Evolutionary conservation across 2,113 vertebrate species (phyloP), one percentile per base, ranked within the genome.

Genomic region (Ciconia boyciana): DNA sequence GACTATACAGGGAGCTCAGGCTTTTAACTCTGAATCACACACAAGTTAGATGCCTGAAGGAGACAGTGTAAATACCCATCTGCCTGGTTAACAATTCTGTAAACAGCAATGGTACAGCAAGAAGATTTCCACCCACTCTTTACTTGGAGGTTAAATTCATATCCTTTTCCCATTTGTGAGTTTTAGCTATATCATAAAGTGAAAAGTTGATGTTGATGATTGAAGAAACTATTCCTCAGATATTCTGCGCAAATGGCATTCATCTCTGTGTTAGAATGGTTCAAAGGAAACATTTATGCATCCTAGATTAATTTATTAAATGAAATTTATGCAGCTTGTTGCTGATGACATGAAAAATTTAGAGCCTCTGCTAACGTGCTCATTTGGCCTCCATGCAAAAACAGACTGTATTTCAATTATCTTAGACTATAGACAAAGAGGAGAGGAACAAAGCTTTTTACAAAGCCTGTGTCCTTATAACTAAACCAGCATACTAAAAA

Each of bases 251-350:
- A 69, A 95, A 84, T 61, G 65, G 83, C 76, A 87, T 94, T 96
- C 92, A 89, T 96, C 81, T 89, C 39, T 41, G 32, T 15, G 65
- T 54, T 84, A 72, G 83, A 83, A 87, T 58, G 80, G 86, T 94
- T 97, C 92, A 97, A 97, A 97, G 94, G 87, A 91, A 94, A 54
- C 83, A 65, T 91, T 92, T 95, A 84, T 76, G 89, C 89, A 95
- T 91, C 83, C 93, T 87, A 71, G 87, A 94, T 94, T 96, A 96
- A 97, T 96, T 97, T 95, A 93, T 91, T 57, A 95, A 94, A 86
- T 74, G 64, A 96, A 94, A 96, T 96, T 93, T 94, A 97, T 97
- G 96, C 94, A 95, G 97, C 94, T 96, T 94, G 94, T 91, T 95
- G 94, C 89, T 60, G 87, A 94, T 82, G 92, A 96, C 92, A 96